Conservation (phyloP, 2,113 vertebrate genomes). For the pig (Sus scrofa) region DNA sequence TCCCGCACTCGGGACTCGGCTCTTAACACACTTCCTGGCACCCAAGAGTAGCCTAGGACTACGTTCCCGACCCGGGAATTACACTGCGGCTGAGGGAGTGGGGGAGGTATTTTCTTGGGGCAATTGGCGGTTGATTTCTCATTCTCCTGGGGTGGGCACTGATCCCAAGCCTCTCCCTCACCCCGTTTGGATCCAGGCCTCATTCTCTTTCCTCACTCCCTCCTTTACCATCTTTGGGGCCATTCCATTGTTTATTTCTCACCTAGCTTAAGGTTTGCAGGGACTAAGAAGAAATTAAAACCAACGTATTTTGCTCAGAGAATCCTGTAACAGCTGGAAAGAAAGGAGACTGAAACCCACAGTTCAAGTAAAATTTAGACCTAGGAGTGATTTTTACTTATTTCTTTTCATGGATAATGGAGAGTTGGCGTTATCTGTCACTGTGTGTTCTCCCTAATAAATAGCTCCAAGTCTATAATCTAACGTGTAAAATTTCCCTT, state of each 20-base stretch:
- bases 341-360: conserved; percentile 57
- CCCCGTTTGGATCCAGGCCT: background rate
- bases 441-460: conserved; percentile 64
- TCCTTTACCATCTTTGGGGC: background rate
- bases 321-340: conserved; percentile 45
- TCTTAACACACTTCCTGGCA: background rate
- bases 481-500: conserved; percentile 77
- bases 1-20: background rate
- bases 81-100: background rate
- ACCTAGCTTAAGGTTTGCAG: background rate
- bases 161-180: background rate
- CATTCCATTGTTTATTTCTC: background rate
- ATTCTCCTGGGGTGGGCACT: background rate
- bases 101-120: background rate
- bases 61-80: background rate
- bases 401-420: conserved; percentile 80
- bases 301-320: conserved; percentile 46
- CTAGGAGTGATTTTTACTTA: conserved; percentile 72
- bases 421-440: conserved; percentile 75
- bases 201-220: background rate
- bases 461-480: conserved; percentile 75
- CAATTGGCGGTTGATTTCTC: background rate
- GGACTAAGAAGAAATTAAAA: conserved; percentile 62
- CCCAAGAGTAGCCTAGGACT: background rate
- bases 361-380: conserved; percentile 77